These are phyloP conservation scores for Drosophila kikkawai DNA, from an alignment of 1,140 invertebrate species.

Conservation along the genomic window DNA sequence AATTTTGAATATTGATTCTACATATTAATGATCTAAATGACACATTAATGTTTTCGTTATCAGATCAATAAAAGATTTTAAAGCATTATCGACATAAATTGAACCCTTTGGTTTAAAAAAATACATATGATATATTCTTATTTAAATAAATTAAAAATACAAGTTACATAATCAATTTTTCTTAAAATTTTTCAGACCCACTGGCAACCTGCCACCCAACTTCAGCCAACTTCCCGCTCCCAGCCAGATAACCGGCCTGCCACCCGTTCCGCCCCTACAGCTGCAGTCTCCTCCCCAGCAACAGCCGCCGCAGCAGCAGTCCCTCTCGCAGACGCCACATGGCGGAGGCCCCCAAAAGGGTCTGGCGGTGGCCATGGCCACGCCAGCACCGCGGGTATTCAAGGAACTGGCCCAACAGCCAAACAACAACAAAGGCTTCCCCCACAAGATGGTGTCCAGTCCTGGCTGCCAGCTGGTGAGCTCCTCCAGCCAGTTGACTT, in stretches of 20 bases:
- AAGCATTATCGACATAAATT: neutral
- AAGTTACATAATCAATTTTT: neutral
- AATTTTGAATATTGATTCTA: neutral
- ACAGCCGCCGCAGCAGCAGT: conserved; percentile 18
- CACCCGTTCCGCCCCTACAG: conserved; percentile 48
- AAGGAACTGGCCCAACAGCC: conserved; percentile 81
- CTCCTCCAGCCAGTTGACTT: conserved; percentile 29
- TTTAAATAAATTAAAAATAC: neutral
- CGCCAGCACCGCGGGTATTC: conserved; percentile 76
- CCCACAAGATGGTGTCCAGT: conserved; percentile 33
- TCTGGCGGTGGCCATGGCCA: conserved; percentile 76
- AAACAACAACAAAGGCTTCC: conserved; percentile 51
- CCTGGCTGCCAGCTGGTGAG: conserved; percentile 11
- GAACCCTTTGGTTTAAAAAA: too few relatives aligned
- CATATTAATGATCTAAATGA: neutral
- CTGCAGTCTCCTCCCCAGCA: conserved; percentile 20
- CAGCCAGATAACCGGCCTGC: conserved; percentile 60
- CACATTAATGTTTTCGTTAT: neutral
- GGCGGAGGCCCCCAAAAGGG: conserved; percentile 39
- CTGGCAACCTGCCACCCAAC: conserved; percentile 63
- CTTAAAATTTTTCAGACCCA: conserved; percentile 39
- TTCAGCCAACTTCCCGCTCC: conserved; percentile 60
- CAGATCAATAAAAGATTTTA: neutral
- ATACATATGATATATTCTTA: too few relatives aligned
- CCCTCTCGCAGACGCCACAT: conserved; percentile 16